Percentiles rank a stretch among this genome's conserved stretches.
Evolutionary conservation across 2,888 invertebrate species (phyloP).

Genomic region (Spisula solida): DNA sequence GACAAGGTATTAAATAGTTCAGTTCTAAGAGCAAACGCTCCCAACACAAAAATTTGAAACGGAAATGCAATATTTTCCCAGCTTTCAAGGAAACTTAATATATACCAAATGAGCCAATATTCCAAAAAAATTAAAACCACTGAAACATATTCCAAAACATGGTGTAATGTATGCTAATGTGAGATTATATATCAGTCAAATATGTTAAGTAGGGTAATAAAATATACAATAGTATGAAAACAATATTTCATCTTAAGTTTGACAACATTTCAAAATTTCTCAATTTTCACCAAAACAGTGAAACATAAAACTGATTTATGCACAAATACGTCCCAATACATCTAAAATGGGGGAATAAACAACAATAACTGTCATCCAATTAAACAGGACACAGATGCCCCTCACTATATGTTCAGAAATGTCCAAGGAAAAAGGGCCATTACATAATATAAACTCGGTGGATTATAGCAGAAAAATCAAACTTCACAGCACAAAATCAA

Average conservation of each 20-base stretch:
- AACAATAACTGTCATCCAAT: no score
- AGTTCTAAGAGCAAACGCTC: not conserved
- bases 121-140: not conserved
- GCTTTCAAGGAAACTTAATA: not conserved
- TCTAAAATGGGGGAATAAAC: no score
- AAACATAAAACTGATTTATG: not conserved
- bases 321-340: no score
- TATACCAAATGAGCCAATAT: not conserved
- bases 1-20: no score
- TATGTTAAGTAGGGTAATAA: conserved; percentile 5
- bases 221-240: not conserved
- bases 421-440: no score
- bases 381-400: no score
- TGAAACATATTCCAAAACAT: not conserved
- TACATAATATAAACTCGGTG: no score
- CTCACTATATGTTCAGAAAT: no score
- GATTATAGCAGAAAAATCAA: no score
- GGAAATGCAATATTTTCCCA: not conserved
- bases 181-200: not conserved
- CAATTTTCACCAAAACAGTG: not conserved
- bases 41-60: not conserved
- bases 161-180: not conserved
- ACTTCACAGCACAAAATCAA: no score
- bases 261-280: conserved; percentile 19
- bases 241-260: conserved; percentile 18